Evolutionary conservation across 2,797 vertebrate species (phyloP), one percentile per base, ranked within the genome.

Genomic region (Crocidura indochinensis): DNA sequence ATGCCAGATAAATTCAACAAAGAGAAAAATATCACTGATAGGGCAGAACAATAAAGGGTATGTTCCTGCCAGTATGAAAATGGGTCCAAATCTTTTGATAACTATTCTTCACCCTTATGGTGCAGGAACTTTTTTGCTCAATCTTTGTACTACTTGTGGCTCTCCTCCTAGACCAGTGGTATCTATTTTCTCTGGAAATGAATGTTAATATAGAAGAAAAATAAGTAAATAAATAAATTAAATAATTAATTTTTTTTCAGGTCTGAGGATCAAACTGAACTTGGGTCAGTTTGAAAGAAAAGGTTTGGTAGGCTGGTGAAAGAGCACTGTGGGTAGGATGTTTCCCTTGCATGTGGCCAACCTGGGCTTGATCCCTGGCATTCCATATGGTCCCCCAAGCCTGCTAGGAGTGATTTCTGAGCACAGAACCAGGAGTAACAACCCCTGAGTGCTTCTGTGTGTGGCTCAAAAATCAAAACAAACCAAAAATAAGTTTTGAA

Each of bases 221-320:
- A 38, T 38, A 10, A 51, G 10, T 51, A 15, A 51, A 51, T 14
- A 53, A 53, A 53, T 53, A 53, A 53, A 53, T 53, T 53, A 67
- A 29, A 53, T 10, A 64, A 92, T 38, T 8, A 56, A 0, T 72
- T 90, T 6, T 87, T 38, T 90, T 6, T 87, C 31, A 68, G 56
- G 31, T 53, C 68, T 90, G 29, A 72, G 6, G 10, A 85, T 92
- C 69, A 86, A 71, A 91, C 71, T 65, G 19, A 10, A 80, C 46
- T 29, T 12, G 3, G 82, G 2, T 22, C 15, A 88, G n/a, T 80
- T 81, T 27, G 56, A 76, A 76, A 91, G 56, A 49, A 87, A 91
- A 51, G 31, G 6, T 68, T 84, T 38, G 2, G 38, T 38, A 38
- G 38, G 38, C 38, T 5, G 5, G 38, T 38, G 38, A 38, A 38